phyloP scores from a whole-genome alignment of 2,888 invertebrate genomes.

The Ochropacha duplaris region DNA sequence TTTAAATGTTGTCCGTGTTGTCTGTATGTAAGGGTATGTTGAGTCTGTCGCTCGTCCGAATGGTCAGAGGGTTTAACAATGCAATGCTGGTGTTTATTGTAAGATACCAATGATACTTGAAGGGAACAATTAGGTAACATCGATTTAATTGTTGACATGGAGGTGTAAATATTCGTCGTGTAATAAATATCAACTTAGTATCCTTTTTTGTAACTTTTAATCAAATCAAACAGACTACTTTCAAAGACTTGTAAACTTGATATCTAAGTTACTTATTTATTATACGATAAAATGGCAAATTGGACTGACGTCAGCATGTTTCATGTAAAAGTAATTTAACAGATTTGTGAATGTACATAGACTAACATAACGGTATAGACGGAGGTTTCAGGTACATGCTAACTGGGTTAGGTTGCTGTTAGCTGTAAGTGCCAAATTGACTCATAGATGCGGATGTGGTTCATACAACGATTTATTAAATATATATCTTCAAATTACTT shows the following conservation, averaged over 20 bases:
- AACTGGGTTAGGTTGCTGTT: constrained; percentile 1
- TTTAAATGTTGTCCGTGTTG: constrained; percentile 63
- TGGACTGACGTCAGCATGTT: constrained; percentile 4
- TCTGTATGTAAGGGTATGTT: constrained; percentile 43
- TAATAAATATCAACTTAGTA: not conserved
- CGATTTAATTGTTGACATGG: constrained; percentile 11
- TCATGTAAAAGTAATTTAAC: constrained; percentile 1
- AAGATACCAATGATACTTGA: constrained; percentile 13
- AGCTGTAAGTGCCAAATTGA: not conserved
- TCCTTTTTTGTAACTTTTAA: not conserved
- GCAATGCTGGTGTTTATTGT: constrained; percentile 35
- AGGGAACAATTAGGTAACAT: constrained; percentile 47
- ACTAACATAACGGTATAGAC: constrained; percentile 4
- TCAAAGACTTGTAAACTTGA: not conserved
- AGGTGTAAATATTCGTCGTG: constrained; percentile 3
- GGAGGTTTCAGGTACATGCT: not conserved
- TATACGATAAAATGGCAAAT: not conserved
- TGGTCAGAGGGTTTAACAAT: constrained; percentile 48
- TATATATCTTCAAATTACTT: not conserved
- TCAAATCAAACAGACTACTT: not conserved
- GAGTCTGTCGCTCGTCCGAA: constrained; percentile 16
- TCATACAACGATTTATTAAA: not conserved
- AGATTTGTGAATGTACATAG: constrained; percentile 1
- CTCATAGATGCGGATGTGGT: not conserved
- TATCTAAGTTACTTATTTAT: constrained; percentile 2